Evolutionary conservation across 2,888 invertebrate species (phyloP), one percentile per base, ranked within the genome.

Genomic region (Galeopsomyia nigrocyanea): DNA sequence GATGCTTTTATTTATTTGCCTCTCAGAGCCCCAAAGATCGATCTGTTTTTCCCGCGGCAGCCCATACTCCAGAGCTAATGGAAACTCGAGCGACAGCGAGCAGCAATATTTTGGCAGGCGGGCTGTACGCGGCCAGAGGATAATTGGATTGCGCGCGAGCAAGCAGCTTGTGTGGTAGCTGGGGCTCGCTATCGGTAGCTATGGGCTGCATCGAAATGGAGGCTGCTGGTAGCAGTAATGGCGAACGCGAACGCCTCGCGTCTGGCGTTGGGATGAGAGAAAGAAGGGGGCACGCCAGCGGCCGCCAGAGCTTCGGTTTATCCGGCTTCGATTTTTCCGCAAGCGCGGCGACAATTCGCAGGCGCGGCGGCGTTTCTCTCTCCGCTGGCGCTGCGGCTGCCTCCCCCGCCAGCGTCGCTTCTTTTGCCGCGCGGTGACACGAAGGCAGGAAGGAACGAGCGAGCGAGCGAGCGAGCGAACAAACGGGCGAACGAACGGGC

Each of bases 311-410:
- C 84, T 84, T 86, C 82, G 84, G 85, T 85, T 83, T 84, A 86
- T 85, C 85, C 83, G 82, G 80, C 84, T 86, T 86, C 86, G 85
- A 86, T 86, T 86, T 86, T 86, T 86, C 85, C 82, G 81, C 81
- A 82, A 81, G 82, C 82, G 81, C 17, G 85, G 83, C 85, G 83
- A 85, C 86, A 84, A 86, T 86, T 86, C 86, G 86, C 86, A 85
- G 84, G 86, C 86, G 86, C 86, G 81, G 82, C 81, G 78, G 77
- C 77, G 77, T 39, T 39, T 10, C 81, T 78, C 79, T 74, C 77
- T 74, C 75, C 75, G 64, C 71, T 49, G 19, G 55, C 47, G 46
- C 31, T 69, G 73, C 68, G 68, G 74, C 72, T 71, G 65, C 67
- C 62, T 62, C 69, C 65, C 65, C 56, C 65, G 56, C 62, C 77